Evolutionary conservation across 2,113 vertebrate species (phyloP).

Genomic region (Bombycilla garrulus): DNA sequence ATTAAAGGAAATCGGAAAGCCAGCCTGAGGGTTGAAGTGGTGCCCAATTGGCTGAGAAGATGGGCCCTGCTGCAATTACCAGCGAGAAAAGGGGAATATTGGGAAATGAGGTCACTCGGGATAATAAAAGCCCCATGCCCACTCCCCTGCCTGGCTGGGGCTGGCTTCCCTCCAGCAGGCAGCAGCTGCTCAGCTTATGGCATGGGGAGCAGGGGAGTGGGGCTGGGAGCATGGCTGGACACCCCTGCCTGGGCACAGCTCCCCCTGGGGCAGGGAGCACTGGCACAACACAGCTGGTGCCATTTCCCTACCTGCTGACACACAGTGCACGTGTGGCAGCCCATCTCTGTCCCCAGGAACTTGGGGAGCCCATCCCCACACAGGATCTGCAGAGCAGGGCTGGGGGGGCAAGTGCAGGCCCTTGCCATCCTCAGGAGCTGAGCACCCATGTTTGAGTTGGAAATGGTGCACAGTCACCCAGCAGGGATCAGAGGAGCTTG

Average conservation of each 20-base stretch:
- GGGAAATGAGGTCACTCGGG: constrained; percentile 45
- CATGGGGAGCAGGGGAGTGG: not conserved
- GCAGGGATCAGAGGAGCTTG: not conserved
- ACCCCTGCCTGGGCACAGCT: rapidly evolving
- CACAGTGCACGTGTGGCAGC: rapidly evolving
- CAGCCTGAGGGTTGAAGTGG: not conserved
- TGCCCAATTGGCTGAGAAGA: constrained; percentile 34
- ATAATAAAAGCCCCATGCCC: not conserved
- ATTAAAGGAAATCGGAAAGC: constrained; percentile 22
- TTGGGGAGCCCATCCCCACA: not conserved
- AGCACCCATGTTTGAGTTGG: not conserved
- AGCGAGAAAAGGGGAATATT: not conserved
- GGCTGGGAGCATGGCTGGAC: rapidly evolving
- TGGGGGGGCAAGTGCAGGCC: rapidly evolving
- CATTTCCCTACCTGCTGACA: not conserved
- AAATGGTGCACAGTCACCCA: not conserved
- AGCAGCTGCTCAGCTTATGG: not conserved
- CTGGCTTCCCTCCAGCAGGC: not conserved
- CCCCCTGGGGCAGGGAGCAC: rapidly evolving
- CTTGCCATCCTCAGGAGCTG: not conserved
- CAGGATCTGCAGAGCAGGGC: rapidly evolving
- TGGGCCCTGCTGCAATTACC: constrained; percentile 22
- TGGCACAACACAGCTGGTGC: rapidly evolving
- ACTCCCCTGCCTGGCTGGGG: not conserved
- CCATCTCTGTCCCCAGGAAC: not conserved